Conservation (phyloP, 2,797 vertebrate genomes). For the Eremophila alpestris region DNA sequence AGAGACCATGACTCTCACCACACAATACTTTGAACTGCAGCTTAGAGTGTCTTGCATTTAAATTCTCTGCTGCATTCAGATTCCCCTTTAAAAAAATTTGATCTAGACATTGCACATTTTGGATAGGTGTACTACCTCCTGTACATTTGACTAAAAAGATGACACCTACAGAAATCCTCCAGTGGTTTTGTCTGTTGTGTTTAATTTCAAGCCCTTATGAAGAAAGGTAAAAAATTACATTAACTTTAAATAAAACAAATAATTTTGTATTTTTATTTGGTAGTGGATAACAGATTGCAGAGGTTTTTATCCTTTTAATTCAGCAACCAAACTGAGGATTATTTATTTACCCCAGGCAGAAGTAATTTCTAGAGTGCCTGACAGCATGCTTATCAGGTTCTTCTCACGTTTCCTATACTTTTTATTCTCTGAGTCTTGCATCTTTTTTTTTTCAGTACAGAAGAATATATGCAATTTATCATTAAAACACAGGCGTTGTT, state of each 20-base stretch:
- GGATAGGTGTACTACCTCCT: neutral
- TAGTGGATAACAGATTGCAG: neutral
- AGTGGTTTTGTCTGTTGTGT: neutral
- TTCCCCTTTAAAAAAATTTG: neutral
- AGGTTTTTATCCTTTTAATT: neutral
- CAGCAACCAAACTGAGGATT: neutral
- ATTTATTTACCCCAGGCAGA: neutral
- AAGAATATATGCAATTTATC: neutral
- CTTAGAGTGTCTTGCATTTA: neutral
- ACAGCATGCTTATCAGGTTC: neutral
- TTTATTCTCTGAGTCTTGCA: neutral
- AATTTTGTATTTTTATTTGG: neutral
- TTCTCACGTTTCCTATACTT: neutral
- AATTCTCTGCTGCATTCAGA: neutral
- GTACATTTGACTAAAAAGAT: neutral
- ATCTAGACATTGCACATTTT: neutral
- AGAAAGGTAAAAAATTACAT: neutral
- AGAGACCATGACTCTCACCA: neutral
- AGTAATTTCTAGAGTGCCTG: neutral
- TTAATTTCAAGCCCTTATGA: neutral
- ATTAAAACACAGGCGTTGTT: neutral
- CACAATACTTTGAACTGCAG: neutral
- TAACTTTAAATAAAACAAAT: neutral
- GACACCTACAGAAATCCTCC: neutral
- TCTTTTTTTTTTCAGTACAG: neutral